A percentile compares a stretch with the other conserved stretches of the same genome.
Conservation (phyloP, 2,797 vertebrate species). For the Capromys pilorides region DNA sequence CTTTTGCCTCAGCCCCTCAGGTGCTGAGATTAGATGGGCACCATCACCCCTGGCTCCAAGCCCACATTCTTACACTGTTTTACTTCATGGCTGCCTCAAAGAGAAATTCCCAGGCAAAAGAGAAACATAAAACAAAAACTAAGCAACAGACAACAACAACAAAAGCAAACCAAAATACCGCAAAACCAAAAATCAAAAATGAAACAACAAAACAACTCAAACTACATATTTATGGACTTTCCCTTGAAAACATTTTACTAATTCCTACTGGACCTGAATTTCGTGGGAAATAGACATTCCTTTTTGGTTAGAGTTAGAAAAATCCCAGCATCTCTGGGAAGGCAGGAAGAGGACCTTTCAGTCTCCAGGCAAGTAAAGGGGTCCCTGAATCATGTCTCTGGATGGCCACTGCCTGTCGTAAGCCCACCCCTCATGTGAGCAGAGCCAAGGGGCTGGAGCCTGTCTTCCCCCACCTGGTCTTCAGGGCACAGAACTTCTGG, state of each 20-base stretch:
- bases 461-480: no score
- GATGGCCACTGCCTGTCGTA: neutral
- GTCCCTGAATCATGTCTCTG: neutral
- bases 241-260: neutral
- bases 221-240: neutral
- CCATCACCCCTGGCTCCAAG: neutral
- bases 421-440: neutral
- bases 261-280: constrained; percentile 7
- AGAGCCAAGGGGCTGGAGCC: neutral
- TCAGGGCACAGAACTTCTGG: neutral
- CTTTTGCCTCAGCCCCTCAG: neutral
- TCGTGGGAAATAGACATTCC: neutral
- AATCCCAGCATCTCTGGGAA: neutral
- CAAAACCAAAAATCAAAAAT: no score
- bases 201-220: neutral
- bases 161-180: no score
- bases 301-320: constrained; percentile 37
- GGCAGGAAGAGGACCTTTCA: neutral
- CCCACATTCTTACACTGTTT: neutral
- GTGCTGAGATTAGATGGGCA: neutral
- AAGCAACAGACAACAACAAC: no score
- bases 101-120: neutral
- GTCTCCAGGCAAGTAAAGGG: neutral
- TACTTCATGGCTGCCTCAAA: neutral
- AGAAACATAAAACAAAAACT: no score